Base-by-base conservation (phyloP, 2,797 vertebrate species). In the Pelochelys cantorii region DNA sequence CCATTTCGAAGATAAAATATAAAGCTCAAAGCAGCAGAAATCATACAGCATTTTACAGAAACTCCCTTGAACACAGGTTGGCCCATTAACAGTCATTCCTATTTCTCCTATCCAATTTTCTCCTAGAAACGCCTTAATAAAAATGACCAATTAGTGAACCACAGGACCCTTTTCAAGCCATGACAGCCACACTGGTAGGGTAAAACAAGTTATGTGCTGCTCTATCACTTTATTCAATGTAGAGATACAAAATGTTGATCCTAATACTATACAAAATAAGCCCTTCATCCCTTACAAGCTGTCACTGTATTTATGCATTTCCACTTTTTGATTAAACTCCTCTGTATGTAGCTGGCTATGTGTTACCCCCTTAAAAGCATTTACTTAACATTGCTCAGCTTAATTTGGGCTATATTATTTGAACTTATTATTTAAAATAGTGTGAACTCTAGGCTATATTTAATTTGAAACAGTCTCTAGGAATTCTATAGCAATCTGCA, bases 71-170 rank as follows among this genome's bases (percentile, higher is more conserved):
- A 96, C 81, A 94, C 53, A 90, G 90, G 79, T 79, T 75, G 84
- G 74, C 23, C 57, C 82, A 86, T 94, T 79, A 88, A 57, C 52
- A 91, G 55, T 93, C 81, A 77, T 92, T 96, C 94, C 54, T 88
- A 85, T 95, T 95, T 83, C 42, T 85, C 65, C 78, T 92, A 65
- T 78, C 57, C 71, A 93, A 82, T 96, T 96, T 96, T 94, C 81
- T 95, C 81, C 93, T 79, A 94, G 87, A 85, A 29, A 74, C 2
- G 0, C 11, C 79, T 86, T 85, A 95, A 94, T 81, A 60, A 95
- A 90, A 85, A 82, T 62, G 10, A 92, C 80, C 92, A 94, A 95
- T 96, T 79, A 94, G 53, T 31, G 10, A 96, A 87, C 71, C 48
- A 60, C 37, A 54, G 52, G 60, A 83, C 68, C 68, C 82, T 77